Conservation (phyloP, 1,140 invertebrate genomes). For the Philopotamus ludificatus region DNA sequence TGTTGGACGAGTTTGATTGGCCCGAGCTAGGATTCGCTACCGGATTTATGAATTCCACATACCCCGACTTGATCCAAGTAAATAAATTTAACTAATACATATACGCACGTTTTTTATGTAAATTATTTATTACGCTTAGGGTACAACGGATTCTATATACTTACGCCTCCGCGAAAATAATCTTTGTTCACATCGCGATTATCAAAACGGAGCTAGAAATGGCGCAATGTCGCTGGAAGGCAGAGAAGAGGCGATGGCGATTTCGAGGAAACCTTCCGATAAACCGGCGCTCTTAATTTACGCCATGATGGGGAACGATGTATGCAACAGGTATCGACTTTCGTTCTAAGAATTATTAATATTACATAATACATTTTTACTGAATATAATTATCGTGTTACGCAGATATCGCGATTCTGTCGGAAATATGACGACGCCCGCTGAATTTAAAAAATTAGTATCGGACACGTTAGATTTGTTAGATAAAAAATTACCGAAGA, state of each 20-base stretch:
- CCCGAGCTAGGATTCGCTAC: slow-evolving; percentile 55
- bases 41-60: slow-evolving; percentile 45
- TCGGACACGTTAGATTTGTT: slow-evolving; percentile 47
- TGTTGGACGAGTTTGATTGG: slow-evolving; percentile 58
- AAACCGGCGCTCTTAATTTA: slow-evolving; percentile 53
- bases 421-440: slow-evolving; percentile 53
- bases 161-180: slow-evolving; percentile 45
- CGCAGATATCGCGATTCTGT: slow-evolving; percentile 49
- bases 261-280: slow-evolving; percentile 49
- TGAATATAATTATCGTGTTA: slow-evolving; percentile 16
- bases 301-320: slow-evolving; percentile 57
- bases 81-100: slow-evolving; percentile 16
- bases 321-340: slow-evolving; percentile 53
- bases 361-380: neutral
- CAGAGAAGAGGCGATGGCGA: slow-evolving; percentile 43
- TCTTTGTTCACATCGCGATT: slow-evolving; percentile 57
- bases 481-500: slow-evolving; percentile 47
- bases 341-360: too few relatives aligned
- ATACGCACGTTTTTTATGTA: neutral
- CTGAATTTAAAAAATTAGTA: slow-evolving; percentile 44
- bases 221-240: slow-evolving; percentile 46
- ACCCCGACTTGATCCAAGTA: slow-evolving; percentile 36
- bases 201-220: slow-evolving; percentile 57
- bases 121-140: slow-evolving; percentile 33
- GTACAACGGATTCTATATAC: slow-evolving; percentile 44